Conservation (phyloP, 1,140 invertebrate species). For the Heliconius melpomene region DNA sequence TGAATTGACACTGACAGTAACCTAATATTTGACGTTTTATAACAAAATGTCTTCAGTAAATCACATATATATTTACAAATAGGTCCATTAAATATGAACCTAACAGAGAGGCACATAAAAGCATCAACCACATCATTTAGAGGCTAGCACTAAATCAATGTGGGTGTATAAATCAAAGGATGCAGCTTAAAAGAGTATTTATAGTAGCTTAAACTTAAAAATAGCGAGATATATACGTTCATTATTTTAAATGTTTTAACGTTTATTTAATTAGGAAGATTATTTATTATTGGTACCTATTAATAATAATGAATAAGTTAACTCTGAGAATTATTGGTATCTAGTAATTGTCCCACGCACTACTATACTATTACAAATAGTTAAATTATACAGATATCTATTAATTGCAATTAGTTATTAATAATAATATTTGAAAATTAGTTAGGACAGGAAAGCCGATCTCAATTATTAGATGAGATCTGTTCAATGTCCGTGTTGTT, state of each 20-base stretch:
- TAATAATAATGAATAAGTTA: too few relatives aligned
- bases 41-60: slow-evolving; percentile 26
- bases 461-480: too few relatives aligned
- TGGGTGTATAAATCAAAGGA: slow-evolving; percentile 28
- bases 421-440: too few relatives aligned
- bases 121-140: slow-evolving; percentile 44
- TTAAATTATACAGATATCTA: too few relatives aligned
- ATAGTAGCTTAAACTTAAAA: not conserved
- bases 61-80: slow-evolving; percentile 35
- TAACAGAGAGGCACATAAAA: slow-evolving; percentile 40
- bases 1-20: slow-evolving; percentile 9
- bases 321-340: too few relatives aligned
- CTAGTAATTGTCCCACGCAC: too few relatives aligned
- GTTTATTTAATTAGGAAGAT: not conserved
- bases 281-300: too few relatives aligned
- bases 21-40: slow-evolving; percentile 16
- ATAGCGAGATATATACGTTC: not conserved
- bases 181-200: slow-evolving; percentile 11
- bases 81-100: slow-evolving; percentile 31
- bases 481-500: too few relatives aligned
- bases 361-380: too few relatives aligned
- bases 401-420: too few relatives aligned
- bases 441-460: too few relatives aligned
- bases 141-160: slow-evolving; percentile 34
- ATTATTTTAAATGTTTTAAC: not conserved